These are phyloP conservation scores for Orthosia gracilis DNA, from an alignment of 2,888 invertebrate species.

Conservation along the genomic window DNA sequence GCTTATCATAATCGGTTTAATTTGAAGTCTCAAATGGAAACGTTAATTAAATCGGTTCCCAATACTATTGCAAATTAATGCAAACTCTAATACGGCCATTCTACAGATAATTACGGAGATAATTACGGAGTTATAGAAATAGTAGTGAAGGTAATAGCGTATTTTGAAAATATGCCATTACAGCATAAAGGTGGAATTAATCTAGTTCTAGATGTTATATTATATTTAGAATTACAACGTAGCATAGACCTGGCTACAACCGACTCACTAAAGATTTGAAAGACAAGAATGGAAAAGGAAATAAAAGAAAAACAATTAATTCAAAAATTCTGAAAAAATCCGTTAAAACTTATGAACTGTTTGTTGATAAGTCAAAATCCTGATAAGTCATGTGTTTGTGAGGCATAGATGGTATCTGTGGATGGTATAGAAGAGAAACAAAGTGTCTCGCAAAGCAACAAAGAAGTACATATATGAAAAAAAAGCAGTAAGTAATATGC, in stretches of 20 bases:
- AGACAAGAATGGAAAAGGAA: no score
- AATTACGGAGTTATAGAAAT: slow-evolving; percentile 42
- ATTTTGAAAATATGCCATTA: slow-evolving; percentile 27
- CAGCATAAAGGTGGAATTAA: neutral
- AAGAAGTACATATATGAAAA: neutral
- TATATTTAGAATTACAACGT: neutral
- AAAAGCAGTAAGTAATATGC: neutral
- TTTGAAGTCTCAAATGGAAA: slow-evolving; percentile 41
- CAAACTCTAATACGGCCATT: slow-evolving; percentile 37
- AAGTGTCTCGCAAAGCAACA: neutral
- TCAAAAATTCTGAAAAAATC: no score
- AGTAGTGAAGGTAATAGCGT: neutral
- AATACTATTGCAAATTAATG: slow-evolving; percentile 50
- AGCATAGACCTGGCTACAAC: no score
- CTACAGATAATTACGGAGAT: no score
- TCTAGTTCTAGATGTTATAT: neutral
- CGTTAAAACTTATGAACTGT: no score
- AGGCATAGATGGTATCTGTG: no score
- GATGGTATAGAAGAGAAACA: neutral
- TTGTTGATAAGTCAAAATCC: neutral
- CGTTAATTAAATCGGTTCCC: slow-evolving; percentile 58
- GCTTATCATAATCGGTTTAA: slow-evolving; percentile 35
- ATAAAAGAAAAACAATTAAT: no score
- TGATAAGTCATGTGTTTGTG: neutral
- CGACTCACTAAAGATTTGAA: no score